Evolutionary conservation across 2,888 invertebrate species (phyloP).

Genomic region (Dryomyza anilis): DNA sequence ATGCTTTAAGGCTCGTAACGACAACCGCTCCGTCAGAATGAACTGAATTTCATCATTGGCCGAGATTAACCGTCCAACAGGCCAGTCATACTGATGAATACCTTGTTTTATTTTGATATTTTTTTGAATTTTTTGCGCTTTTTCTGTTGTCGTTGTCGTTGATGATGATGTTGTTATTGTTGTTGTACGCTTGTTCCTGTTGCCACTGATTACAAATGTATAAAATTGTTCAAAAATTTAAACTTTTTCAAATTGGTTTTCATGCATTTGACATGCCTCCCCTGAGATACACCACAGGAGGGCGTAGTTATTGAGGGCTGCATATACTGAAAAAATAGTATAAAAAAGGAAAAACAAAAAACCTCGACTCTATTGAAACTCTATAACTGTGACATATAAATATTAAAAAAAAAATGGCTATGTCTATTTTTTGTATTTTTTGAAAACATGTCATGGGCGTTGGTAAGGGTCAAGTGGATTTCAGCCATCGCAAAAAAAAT

Average conservation of each 20-base stretch:
- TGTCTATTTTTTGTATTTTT: background rate
- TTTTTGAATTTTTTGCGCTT: background rate
- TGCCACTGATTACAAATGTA: conserved; percentile 17
- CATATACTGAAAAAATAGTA: no score
- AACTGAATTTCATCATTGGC: background rate
- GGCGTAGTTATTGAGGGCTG: no score
- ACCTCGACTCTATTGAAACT: no score
- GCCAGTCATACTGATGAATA: background rate
- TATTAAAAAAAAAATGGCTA: background rate
- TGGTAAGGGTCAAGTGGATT: background rate
- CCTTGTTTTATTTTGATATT: background rate
- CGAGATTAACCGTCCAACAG: background rate
- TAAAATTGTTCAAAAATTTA: conserved; percentile 21
- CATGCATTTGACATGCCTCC: conserved; percentile 11
- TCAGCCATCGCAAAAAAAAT: background rate
- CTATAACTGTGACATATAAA: background rate
- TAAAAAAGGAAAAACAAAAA: no score
- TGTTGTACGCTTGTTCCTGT: background rate
- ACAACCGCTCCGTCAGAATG: background rate
- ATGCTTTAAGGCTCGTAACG: no score
- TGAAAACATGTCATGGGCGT: background rate
- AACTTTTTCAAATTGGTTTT: conserved; percentile 20
- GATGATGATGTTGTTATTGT: background rate
- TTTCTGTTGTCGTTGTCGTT: background rate
- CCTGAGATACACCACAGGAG: background rate